phyloP scores from a whole-genome alignment of 1,140 invertebrate species.

The Neodiprion virginianus region DNA sequence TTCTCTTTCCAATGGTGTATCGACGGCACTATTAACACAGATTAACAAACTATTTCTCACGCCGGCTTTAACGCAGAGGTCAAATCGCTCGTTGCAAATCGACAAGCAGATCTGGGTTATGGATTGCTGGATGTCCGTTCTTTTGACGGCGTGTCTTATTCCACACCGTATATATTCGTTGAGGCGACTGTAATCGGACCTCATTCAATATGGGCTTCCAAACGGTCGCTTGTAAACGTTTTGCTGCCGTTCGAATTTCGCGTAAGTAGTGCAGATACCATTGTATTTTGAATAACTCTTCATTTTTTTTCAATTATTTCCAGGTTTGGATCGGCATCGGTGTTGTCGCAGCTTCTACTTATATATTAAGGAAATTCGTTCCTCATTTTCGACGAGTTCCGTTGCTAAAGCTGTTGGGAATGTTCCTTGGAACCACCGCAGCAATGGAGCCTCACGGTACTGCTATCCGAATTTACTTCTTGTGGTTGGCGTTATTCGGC shows the following conservation, averaged over 20 bases:
- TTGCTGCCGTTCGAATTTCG: background rate
- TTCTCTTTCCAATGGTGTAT: too few relatives aligned
- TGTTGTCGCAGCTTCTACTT: background rate
- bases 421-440: background rate
- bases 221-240: background rate
- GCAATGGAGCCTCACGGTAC: background rate
- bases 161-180: background rate
- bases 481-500: background rate
- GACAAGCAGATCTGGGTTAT: background rate
- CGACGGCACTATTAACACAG: background rate
- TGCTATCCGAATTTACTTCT: background rate
- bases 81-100: background rate
- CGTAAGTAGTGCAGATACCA: background rate
- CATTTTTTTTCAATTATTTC: background rate
- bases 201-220: background rate
- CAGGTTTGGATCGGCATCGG: background rate
- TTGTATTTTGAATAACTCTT: background rate
- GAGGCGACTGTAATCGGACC: background rate
- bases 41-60: background rate
- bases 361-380: background rate
- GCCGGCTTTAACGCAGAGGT: background rate
- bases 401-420: background rate
- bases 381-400: background rate
- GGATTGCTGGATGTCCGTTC: background rate
- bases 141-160: background rate